Evolutionary conservation across 2,888 invertebrate genomes (phyloP), one percentile per base, ranked within the genome.

Genomic region (Microctonus hyperodae): DNA sequence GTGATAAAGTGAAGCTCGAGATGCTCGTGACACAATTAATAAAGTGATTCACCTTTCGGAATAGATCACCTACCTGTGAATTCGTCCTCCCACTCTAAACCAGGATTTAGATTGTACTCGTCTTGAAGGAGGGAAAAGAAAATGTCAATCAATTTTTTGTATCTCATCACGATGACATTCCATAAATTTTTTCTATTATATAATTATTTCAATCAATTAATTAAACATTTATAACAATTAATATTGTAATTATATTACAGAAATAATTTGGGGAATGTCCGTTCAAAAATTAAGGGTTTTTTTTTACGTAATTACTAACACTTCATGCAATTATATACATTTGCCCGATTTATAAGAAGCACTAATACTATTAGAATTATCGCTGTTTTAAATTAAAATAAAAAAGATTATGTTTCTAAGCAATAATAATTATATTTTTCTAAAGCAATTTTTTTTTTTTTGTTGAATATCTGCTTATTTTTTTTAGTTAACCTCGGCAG

Each of bases 71-170:
- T 96, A 96, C 96, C 96, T 96, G 96, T 95, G 89, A 96, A 96
- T 90, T 96, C 96, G 94, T 96, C 96, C 92, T 96, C 96, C 96
- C 96, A 96, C 90, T 96, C 96, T 95, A 96, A 95, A 94, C 95
- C 95, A 91, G 95, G 95, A 92, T 95, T 95, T 92, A 96, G 95
- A 95, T 96, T 95, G 95, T 96, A 96, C 91, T 96, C 96, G 91
- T 96, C 96, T 96, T 94, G 92, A 93, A 92, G 91, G 85, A 85
- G 84, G 85, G 85, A 85, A 85, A 85, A 86, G 85, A 85, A 85
- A 86, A 84, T 81, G 79, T 84, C 85, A 85, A 84, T 85, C 84
- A 85, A 85, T 83, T 79, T 44, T 44, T 80, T 73, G 78, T 79
- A 81, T 81, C 76, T 78, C 75, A 78, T 78, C 74, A 76, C 71